These are phyloP conservation scores for Limnothrissa miodon DNA, from an alignment of 2,113 vertebrate genomes.

Conservation along the genomic window DNA sequence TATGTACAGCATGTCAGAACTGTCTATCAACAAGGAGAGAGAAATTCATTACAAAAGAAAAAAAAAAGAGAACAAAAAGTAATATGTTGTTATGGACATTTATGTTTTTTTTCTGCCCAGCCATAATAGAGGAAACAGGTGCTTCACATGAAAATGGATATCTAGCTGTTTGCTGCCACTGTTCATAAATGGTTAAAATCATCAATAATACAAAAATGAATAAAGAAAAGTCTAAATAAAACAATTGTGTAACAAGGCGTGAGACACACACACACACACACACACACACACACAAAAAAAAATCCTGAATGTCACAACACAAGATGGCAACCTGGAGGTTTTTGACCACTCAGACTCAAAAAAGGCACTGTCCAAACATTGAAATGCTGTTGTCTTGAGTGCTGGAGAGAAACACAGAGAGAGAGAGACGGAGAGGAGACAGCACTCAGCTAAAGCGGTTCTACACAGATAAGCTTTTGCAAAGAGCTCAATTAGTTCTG, in stretches of 20 bases:
- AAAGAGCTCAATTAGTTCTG: background rate
- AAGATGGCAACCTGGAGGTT: constrained; percentile 43
- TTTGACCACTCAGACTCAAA: constrained; percentile 34
- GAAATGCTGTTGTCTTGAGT: constrained; percentile 51
- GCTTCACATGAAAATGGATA: constrained; percentile 44
- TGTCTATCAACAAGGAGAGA: constrained; percentile 47
- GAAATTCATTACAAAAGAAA: constrained; percentile 40
- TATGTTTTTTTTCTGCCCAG: constrained; percentile 1
- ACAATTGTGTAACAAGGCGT: background rate
- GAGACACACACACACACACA: too few species aligned
- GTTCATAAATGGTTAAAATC: constrained; percentile 65
- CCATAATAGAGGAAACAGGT: background rate
- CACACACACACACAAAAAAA: constrained; percentile 33
- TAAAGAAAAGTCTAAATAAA: background rate
- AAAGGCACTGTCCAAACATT: constrained; percentile 67
- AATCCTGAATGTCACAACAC: constrained; percentile 35
- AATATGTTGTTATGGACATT: background rate
- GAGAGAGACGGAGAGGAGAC: background rate
- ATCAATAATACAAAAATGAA: constrained; percentile 38
- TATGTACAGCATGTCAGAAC: constrained; percentile 81
- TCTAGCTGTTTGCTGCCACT: constrained; percentile 70
- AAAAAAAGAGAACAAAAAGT: background rate
- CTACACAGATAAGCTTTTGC: background rate
- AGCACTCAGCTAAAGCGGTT: background rate
- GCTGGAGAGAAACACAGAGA: constrained; percentile 31